Base-by-base conservation (phyloP, 2,797 vertebrate species). In the Hypotaenidia philippensis region DNA sequence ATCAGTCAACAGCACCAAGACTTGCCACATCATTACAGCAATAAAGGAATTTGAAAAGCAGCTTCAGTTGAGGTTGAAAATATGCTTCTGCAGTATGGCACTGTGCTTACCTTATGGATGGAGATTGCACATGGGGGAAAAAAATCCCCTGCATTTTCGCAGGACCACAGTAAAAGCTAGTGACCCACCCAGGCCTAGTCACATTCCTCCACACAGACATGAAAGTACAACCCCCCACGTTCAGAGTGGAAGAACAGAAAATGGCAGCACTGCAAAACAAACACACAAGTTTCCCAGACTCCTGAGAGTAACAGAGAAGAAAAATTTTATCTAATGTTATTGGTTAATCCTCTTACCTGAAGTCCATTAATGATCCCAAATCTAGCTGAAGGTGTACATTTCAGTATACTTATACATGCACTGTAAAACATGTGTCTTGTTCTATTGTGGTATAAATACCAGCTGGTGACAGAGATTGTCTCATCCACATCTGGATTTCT, bases 91-190 rank as follows among this genome's bases (percentile, higher is more conserved):
- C n/a, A 52, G 14, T 81, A 50, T 0, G 0, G 38, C 3, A 6
- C 31, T 1, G 3, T 3, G 3, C 70, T 76, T 44, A 76, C n/a
- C 41, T 22, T 32, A n/a, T 5, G 29, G 36, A 32, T 21, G 60
- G 20, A 31, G 10, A 36, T 1, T 4, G 5, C 1, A 2, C 0
- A 3, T 5, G 14, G n/a, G 1, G 12, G 13, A 55, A 57, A 47
- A n/a, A 63, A 18, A 80, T 19, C 7, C 18, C 0, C 0, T 0
- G 0, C 6, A 10, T 38, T 66, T 84, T 32, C 41, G 68, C 2
- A 1, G 47, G 60, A 85, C 29, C 71, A 71, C 64, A 56, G 53
- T 41, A 81, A 83, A 65, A 76, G 23, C 50, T 11, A 53, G 22
- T 8, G 29, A 83, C 45, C 21, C 15, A 68, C 31, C 23, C 32